Base-by-base conservation (phyloP, 2,797 vertebrate species). In the Kryptopterus vitreolus region DNA sequence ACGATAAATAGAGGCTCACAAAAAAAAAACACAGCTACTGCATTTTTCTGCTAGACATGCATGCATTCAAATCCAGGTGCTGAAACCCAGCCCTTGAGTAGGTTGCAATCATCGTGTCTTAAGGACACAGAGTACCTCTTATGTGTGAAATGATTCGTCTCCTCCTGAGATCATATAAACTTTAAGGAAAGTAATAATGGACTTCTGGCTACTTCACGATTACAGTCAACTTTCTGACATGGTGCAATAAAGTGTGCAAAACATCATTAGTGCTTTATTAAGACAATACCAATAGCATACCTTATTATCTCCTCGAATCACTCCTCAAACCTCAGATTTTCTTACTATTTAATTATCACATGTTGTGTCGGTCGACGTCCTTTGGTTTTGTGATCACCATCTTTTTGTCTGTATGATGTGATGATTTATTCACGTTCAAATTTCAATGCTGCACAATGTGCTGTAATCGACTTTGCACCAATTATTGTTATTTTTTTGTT, bases 231-330 rank as follows among this genome's bases (percentile, higher is more conserved):
- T 76, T 35, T 46, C 48, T 50, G n/a, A 74, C 46, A 83, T 80
- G 62, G 79, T 71, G 79, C 81, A 84, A 83, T 74, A 58, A 53
- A 82, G 65, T 73, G 62, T 74, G 70, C 76, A 68, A 77, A 77
- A 78, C 65, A 83, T 24, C 24, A 57, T 76, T 82, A 76, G 75
- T 85, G 81, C 77, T 83, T 80, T 70, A 77, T 69, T 31, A 57
- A 38, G 26, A 68, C 35, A 46, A 80, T 62, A 65, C 46, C 33
- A 59, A 71, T 24, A 65, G n/a, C 77, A 78, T 68, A 73, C 65
- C 63, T 82, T 71, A 35, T 70, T 70, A 59, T 43, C 72, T 74
- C 35, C 70, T 72, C 50, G 4, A 72, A 55, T n/a, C 52, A 35
- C 50, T 55, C 11, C 31, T 79, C 46, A 52, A 43, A 81, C 74